phyloP scores from a whole-genome alignment of 2,888 invertebrate genomes.

The Dione juno region DNA sequence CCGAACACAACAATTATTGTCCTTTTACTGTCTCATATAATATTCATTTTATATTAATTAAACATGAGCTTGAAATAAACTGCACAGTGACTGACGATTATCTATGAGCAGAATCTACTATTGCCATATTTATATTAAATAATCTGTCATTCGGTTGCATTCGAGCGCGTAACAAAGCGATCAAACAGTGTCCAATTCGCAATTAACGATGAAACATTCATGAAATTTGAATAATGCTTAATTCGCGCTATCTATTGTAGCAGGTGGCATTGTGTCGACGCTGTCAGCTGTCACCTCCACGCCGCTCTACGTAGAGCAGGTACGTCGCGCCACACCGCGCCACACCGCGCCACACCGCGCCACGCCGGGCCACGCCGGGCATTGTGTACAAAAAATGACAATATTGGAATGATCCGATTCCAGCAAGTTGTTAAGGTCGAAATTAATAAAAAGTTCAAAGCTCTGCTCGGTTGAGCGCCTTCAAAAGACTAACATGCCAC shows the following conservation, averaged over 20 bases:
- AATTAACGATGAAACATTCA: slow-evolving; percentile 24
- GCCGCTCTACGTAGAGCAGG: slow-evolving; percentile 1
- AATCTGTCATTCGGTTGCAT: not conserved
- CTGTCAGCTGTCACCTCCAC: not conserved
- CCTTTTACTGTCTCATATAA: too few relatives aligned
- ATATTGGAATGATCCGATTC: slow-evolving; percentile 40
- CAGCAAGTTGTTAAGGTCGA: slow-evolving; percentile 59
- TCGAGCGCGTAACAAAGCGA: slow-evolving; percentile 5
- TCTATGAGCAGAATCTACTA: not conserved
- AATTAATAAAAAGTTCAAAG: slow-evolving; percentile 71
- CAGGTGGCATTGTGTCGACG: slow-evolving; percentile 17
- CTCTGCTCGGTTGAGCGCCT: slow-evolving; percentile 56
- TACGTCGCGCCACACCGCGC: not conserved
- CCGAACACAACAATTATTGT: not conserved
- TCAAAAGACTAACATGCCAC: slow-evolving; percentile 59
- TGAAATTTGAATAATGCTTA: slow-evolving; percentile 22
- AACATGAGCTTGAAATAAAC: not conserved
- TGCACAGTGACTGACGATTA: not conserved
- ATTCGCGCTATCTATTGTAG: slow-evolving; percentile 21
- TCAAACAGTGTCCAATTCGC: slow-evolving; percentile 18
- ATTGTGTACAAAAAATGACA: slow-evolving; percentile 40
- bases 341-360: slow-evolving; percentile 5
- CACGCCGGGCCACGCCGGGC: slow-evolving; percentile 3
- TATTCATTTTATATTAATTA: not conserved
- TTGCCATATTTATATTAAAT: not conserved